These are phyloP conservation scores for Aphelocoma californica DNA, from an alignment of 2,797 vertebrate species.

Conservation along the genomic window DNA sequence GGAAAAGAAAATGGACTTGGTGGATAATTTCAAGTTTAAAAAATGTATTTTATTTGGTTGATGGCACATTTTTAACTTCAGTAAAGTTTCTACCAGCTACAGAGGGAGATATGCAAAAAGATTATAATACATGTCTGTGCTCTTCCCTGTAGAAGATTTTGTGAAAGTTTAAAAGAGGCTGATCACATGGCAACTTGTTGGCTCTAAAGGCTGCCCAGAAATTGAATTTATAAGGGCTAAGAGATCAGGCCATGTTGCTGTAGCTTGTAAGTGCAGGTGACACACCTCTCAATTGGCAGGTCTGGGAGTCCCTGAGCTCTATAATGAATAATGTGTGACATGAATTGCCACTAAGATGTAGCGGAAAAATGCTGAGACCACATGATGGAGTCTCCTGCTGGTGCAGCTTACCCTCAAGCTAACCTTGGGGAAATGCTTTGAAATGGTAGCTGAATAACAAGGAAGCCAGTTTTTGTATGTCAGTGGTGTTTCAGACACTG, in stretches of 20 bases:
- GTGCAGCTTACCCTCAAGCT: conserved; percentile 18
- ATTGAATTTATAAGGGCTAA: background rate
- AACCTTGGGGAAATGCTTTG: conserved; percentile 46
- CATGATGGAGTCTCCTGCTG: background rate
- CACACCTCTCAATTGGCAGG: conserved; percentile 11
- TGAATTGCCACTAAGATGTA: background rate
- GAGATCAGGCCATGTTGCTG: conserved; percentile 1
- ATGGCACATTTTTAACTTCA: background rate
- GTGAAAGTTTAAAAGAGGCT: background rate
- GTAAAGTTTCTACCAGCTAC: background rate
- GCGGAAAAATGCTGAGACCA: background rate
- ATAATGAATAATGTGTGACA: conserved; percentile 7
- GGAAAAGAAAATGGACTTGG: background rate
- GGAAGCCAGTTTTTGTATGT: background rate
- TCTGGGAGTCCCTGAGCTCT: background rate
- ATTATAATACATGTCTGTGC: background rate
- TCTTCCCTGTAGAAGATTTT: background rate
- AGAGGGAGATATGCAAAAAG: background rate
- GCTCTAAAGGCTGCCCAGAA: background rate
- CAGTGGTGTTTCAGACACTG: background rate
- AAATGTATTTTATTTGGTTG: background rate
- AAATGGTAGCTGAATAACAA: conserved; percentile 18
- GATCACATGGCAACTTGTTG: background rate
- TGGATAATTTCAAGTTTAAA: background rate
- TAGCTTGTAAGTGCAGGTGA: background rate